A percentile compares a stretch with the other conserved stretches of the same genome.
Evolutionary conservation across 2,888 invertebrate species (phyloP).

Genomic region (Zygothrica quintamaculata): DNA sequence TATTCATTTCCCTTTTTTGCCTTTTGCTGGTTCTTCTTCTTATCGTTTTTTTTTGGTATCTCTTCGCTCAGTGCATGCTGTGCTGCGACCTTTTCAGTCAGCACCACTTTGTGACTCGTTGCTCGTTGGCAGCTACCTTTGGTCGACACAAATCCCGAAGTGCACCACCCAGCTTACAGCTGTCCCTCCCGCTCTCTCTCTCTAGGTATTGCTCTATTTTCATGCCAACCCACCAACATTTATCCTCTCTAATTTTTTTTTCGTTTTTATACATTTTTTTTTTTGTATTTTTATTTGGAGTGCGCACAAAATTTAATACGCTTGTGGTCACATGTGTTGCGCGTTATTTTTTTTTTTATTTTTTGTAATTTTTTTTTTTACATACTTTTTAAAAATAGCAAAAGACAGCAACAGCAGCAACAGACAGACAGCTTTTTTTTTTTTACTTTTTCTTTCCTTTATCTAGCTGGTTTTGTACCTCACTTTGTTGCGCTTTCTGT

Average conservation of each 20-base stretch:
- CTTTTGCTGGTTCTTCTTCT: conserved; percentile 7
- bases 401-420: conserved; percentile 66
- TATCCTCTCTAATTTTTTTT: conserved; percentile 36
- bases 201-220: conserved; percentile 8
- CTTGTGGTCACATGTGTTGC: conserved; percentile 80
- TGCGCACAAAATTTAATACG: conserved; percentile 72
- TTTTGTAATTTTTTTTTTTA: too few relatives aligned
- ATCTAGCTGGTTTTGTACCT: conserved; percentile 18
- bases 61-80: conserved; percentile 61
- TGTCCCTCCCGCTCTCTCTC: conserved; percentile 2
- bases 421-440: conserved; percentile 21
- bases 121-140: conserved; percentile 69
- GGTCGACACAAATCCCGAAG: conserved; percentile 47
- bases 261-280: conserved; percentile 37
- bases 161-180: conserved; percentile 1
- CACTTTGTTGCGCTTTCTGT: conserved; percentile 63
- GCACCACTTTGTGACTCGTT: conserved; percentile 66
- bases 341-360: conserved; percentile 23
- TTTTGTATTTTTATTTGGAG: conserved; percentile 27
- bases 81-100: conserved; percentile 58
- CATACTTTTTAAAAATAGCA: conserved; percentile 71
- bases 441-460: not conserved
- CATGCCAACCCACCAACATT: conserved; percentile 42
- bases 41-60: conserved; percentile 13
- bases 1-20: conserved; percentile 28